phyloP scores from a whole-genome alignment of 1,140 invertebrate species.

The Drosophila baimaii region DNA sequence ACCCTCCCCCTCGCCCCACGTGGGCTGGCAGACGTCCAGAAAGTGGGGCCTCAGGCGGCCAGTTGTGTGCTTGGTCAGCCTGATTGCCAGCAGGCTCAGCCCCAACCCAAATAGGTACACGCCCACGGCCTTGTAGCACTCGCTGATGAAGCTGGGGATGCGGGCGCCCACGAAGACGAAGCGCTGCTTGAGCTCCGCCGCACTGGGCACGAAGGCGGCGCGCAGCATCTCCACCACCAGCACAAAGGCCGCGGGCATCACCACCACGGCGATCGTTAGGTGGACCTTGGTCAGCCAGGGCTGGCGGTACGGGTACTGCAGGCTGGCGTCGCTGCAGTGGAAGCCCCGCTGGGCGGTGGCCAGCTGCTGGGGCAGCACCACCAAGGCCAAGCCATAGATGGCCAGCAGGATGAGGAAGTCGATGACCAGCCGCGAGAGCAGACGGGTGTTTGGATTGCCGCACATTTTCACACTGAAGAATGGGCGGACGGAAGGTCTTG shows the following conservation, averaged over 20 bases:
- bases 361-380: slow-evolving; percentile 70
- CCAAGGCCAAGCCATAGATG: slow-evolving; percentile 64
- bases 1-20: slow-evolving; percentile 39
- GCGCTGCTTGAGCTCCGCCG: slow-evolving; percentile 59
- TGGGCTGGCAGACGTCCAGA: slow-evolving; percentile 74
- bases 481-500: slow-evolving; percentile 2
- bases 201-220: slow-evolving; percentile 60
- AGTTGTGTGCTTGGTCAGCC: slow-evolving; percentile 55
- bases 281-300: slow-evolving; percentile 72
- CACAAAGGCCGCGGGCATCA: slow-evolving; percentile 65
- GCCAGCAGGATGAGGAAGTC: slow-evolving; percentile 71
- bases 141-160: slow-evolving; percentile 77
- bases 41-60: slow-evolving; percentile 74
- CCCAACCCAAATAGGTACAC: slow-evolving; percentile 72
- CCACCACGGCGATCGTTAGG: slow-evolving; percentile 66
- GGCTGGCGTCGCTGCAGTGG: slow-evolving; percentile 66
- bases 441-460: slow-evolving; percentile 78
- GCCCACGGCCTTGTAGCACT: slow-evolving; percentile 77
- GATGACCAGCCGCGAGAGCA: slow-evolving; percentile 74
- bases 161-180: slow-evolving; percentile 73
- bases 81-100: slow-evolving; percentile 49
- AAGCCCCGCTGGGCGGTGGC: slow-evolving; percentile 63
- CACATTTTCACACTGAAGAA: slow-evolving; percentile 72
- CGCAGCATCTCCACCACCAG: slow-evolving; percentile 74
- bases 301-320: slow-evolving; percentile 70